Percentiles rank a stretch among this genome's conserved stretches.
These are phyloP conservation scores for Colius striatus DNA, from an alignment of 2,113 vertebrate genomes.

Conservation along the genomic window DNA sequence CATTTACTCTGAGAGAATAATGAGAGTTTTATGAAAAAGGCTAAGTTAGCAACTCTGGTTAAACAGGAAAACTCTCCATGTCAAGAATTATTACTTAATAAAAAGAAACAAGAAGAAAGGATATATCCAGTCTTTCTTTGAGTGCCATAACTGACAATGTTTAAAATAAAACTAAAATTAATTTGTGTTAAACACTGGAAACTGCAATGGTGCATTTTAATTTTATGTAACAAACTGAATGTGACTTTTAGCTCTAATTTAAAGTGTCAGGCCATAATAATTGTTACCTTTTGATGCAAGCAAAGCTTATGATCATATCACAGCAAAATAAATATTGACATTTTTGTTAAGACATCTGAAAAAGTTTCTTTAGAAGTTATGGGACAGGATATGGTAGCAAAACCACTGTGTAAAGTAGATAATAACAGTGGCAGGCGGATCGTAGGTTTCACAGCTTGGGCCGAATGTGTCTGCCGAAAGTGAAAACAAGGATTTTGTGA, in stretches of 20 bases:
- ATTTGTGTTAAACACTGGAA: not conserved
- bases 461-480: not conserved
- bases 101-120: not conserved
- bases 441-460: not conserved
- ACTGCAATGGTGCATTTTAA: not conserved
- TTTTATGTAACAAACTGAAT: not conserved
- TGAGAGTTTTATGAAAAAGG: not conserved
- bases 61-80: not conserved
- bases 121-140: not conserved
- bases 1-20: not conserved
- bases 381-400: not conserved
- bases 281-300: not conserved
- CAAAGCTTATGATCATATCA: not conserved
- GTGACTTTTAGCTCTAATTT: not conserved
- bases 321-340: not conserved
- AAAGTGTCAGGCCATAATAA: not conserved
- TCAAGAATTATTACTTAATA: not conserved
- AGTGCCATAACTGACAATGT: not conserved
- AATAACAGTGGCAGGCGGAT: not conserved
- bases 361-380: not conserved
- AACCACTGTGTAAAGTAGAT: not conserved
- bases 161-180: not conserved
- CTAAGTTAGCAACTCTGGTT: not conserved
- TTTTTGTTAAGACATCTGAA: not conserved
- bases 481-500: not conserved